phyloP scores from a whole-genome alignment of 2,113 vertebrate genomes.

The Crotalus viridis region DNA sequence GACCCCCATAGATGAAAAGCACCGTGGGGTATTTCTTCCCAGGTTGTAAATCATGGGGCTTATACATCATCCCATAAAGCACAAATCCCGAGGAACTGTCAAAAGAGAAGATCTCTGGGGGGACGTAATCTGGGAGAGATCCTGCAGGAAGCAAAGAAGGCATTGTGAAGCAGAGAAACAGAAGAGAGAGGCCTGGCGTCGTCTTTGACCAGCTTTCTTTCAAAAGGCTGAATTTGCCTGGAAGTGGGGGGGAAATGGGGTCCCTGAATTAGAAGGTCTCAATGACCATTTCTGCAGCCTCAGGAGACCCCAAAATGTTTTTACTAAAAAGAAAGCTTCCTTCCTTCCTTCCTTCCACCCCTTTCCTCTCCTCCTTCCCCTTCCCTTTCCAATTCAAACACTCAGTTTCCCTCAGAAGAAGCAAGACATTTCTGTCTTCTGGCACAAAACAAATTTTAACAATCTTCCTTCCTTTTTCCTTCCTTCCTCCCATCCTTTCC shows the following conservation, averaged over 20 bases:
- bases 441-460: neutral
- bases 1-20: slow-evolving; percentile 80
- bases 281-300: neutral
- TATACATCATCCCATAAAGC: slow-evolving; percentile 80
- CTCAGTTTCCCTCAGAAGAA: neutral
- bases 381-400: neutral
- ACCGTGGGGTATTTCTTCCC: slow-evolving; percentile 82
- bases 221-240: neutral
- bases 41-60: slow-evolving; percentile 78
- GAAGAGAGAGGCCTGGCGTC: neutral
- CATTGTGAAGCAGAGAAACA: slow-evolving; percentile 13
- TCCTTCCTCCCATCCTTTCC: too few species aligned
- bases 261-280: neutral
- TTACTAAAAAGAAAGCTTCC: too few species aligned
- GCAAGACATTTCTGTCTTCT: neutral
- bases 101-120: slow-evolving; percentile 81
- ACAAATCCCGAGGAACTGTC: slow-evolving; percentile 78
- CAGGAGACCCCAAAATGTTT: neutral
- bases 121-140: slow-evolving; percentile 77
- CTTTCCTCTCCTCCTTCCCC: too few species aligned
- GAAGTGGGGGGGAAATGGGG: neutral
- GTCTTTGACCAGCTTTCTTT: neutral
- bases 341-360: neutral
- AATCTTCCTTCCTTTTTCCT: too few species aligned
- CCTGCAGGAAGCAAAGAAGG: slow-evolving; percentile 57